A percentile compares a stretch with the other conserved stretches of the same genome.
Evolutionary conservation across 2,797 vertebrate species (phyloP).

Genomic region (Semotilus atromaculatus): DNA sequence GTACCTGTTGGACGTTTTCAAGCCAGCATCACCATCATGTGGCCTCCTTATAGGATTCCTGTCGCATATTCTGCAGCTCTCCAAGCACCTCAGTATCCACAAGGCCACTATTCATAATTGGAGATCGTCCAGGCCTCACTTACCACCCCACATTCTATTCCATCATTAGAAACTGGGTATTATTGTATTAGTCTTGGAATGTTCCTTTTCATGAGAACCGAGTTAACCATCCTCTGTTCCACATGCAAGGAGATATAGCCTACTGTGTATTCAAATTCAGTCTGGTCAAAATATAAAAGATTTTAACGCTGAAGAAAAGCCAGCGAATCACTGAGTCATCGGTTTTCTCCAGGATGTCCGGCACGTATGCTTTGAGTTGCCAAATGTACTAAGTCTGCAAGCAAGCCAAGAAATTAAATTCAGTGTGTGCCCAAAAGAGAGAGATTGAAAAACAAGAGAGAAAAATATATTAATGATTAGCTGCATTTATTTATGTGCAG

Average conservation of each 20-base stretch:
- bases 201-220: constrained; percentile 53
- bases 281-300: constrained; percentile 12
- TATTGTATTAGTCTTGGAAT: constrained; percentile 62
- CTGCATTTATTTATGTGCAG: constrained; percentile 24
- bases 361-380: constrained; percentile 14
- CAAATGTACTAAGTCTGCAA: constrained; percentile 24
- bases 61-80: constrained; percentile 23
- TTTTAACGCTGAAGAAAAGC: constrained; percentile 18
- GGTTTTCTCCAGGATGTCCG: constrained; percentile 29
- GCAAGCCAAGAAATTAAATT: constrained; percentile 12
- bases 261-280: constrained; percentile 12
- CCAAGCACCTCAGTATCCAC: constrained; percentile 37
- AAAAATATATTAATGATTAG: neutral
- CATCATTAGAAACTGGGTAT: constrained; percentile 57
- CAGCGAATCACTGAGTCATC: constrained; percentile 37
- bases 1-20: constrained; percentile 37
- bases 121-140: constrained; percentile 50
- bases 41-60: constrained; percentile 40
- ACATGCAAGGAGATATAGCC: constrained; percentile 26
- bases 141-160: constrained; percentile 55
- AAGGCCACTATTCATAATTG: constrained; percentile 42
- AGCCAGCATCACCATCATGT: constrained; percentile 26
- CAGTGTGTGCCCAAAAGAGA: neutral
- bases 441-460: neutral
- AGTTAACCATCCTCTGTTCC: constrained; percentile 29